A percentile compares a stretch with the other conserved stretches of the same genome.
phyloP scores from a whole-genome alignment of 1,140 invertebrate species.

The Agrypnia vestita region DNA sequence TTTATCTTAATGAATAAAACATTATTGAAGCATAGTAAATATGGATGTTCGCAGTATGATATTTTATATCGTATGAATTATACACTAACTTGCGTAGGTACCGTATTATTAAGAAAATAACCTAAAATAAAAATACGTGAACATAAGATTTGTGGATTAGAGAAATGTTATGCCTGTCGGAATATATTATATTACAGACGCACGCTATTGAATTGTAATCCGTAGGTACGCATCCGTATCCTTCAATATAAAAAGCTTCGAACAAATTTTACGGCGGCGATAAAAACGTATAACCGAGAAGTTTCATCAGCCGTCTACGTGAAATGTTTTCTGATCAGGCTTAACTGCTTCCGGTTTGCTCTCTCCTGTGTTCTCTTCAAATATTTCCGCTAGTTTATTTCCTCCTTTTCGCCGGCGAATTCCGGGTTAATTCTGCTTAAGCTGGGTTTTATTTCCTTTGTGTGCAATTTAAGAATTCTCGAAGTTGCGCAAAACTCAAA shows the following conservation, averaged over 20 bases:
- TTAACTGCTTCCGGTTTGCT: neutral
- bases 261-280: constrained; percentile 9
- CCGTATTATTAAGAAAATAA: no score
- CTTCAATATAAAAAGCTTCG: constrained; percentile 1
- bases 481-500: neutral
- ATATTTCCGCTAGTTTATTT: neutral
- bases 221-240: neutral
- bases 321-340: constrained; percentile 13
- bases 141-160: no score
- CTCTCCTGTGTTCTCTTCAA: neutral
- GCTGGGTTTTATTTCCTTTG: neutral
- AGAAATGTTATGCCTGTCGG: no score
- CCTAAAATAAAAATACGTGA: no score
- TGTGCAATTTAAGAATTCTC: neutral
- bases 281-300: neutral
- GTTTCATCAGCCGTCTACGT: constrained; percentile 7
- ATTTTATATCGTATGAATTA: no score
- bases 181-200: no score
- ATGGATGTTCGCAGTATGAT: no score
- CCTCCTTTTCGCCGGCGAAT: neutral
- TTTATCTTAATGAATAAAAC: no score
- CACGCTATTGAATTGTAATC: constrained; percentile 6
- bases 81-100: no score
- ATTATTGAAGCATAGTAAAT: no score
- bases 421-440: constrained; percentile 11